Evolutionary conservation across 2,888 invertebrate species (phyloP).

Genomic region (Aspidiotus destructor): DNA sequence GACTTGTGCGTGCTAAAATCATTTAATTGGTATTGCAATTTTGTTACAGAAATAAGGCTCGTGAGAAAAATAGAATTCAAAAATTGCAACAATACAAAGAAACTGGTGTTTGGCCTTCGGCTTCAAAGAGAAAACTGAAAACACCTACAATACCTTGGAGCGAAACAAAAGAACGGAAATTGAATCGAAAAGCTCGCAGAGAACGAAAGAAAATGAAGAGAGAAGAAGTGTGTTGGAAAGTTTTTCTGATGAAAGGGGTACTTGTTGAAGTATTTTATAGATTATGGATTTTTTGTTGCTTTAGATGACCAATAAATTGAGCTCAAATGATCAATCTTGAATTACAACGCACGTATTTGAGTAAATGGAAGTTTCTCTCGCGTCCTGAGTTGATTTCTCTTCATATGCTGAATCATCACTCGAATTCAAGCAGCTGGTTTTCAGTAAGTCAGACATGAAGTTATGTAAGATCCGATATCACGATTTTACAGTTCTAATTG

Average conservation of each 20-base stretch:
- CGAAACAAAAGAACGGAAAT: constrained; percentile 60
- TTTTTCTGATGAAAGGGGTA: neutral
- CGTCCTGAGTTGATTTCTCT: no score
- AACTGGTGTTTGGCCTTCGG: constrained; percentile 66
- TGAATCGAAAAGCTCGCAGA: constrained; percentile 53
- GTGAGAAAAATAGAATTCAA: constrained; percentile 60
- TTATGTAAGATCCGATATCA: no score
- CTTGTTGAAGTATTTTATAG: no score
- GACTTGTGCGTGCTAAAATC: neutral
- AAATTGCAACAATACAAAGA: constrained; percentile 61
- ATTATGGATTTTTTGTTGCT: no score
- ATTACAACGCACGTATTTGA: no score
- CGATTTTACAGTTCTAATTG: no score
- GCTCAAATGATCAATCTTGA: no score
- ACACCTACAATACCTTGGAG: constrained; percentile 68
- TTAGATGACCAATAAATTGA: no score
- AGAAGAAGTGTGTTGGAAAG: neutral
- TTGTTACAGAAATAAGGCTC: constrained; percentile 52
- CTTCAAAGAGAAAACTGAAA: constrained; percentile 44
- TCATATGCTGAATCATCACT: no score
- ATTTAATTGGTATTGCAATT: neutral
- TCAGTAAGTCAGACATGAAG: no score
- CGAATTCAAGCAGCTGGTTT: no score
- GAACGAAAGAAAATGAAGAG: constrained; percentile 48
- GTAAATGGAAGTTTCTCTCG: no score